Evolutionary conservation across 35 echinoderm and acorn worm species (phyloP), one percentile per base, ranked within the genome.

Genomic region (Ptychodera flava): DNA sequence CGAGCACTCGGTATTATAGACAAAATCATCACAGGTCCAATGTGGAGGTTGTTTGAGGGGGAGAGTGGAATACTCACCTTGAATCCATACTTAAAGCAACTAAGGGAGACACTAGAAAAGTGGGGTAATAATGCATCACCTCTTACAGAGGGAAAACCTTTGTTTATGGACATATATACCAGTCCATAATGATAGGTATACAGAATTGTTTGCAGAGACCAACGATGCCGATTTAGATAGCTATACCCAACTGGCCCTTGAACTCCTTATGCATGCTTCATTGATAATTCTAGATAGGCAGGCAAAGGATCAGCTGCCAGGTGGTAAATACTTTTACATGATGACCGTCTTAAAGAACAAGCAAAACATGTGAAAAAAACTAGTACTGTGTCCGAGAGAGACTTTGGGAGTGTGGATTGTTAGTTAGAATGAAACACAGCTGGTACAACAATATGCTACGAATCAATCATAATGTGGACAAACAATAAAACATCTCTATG

Each of bases 231-330:
- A n/a, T n/a, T n/a, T n/a, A n/a, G n/a, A n/a, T n/a, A 92, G 34
- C 15, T 75, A 0, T 52, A 92, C 0, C 30, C 33, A 14, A 80
- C 87, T 29, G 78, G 91, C 91, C 22, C 34, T 92, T 27, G 86
- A 92, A 45, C 34, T 88, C 16, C 64, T 78, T 31, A 31, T 16
- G 28, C 88, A 82, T 85, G 91, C 91, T 78, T 31, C 88, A 15
- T 31, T 92, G 1, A 77, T 92, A 15, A 92, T 92, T 36, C 64
- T 92, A 16, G 53, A 92, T 33, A 33, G 91, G 15, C 86, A 88
- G 81, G 84, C 81, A 33, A 30, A 83, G 31, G 91, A 92, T 38
- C 86, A 92, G 28, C 79, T 87, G 15, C 85, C 80, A 35, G 85
- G 85, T 2, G 85, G 85, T 10, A 53, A 77, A 30, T 88, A 91